Conservation (phyloP, 37 sponge, comb jelly and placozoan species). For the Amphimedon queenslandica region DNA sequence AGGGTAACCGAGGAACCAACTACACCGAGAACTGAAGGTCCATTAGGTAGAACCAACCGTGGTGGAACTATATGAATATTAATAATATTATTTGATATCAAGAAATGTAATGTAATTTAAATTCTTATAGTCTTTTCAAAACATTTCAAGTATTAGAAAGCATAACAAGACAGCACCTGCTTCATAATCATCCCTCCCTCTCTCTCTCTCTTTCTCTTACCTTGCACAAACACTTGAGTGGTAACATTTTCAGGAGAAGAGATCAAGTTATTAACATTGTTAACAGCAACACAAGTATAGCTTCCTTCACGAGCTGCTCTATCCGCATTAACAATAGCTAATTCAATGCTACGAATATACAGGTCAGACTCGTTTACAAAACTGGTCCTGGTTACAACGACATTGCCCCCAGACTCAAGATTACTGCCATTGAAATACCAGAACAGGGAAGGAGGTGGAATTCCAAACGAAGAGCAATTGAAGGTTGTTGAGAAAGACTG, state of each 20-base stretch:
- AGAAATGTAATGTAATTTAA: too few relatives aligned
- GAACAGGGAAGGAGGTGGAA: background rate
- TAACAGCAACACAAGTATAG: slow-evolving; percentile 11
- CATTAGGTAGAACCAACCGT: background rate
- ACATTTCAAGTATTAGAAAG: too few relatives aligned
- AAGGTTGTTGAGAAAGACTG: background rate
- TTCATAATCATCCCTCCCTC: too few relatives aligned
- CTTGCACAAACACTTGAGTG: background rate
- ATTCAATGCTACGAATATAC: background rate
- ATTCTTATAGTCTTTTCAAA: too few relatives aligned
- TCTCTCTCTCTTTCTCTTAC: background rate
- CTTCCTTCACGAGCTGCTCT: background rate
- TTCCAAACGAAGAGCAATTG: background rate
- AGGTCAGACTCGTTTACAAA: background rate
- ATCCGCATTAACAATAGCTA: background rate
- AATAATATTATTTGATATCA: too few relatives aligned
- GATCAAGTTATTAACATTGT: background rate
- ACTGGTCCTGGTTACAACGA: background rate
- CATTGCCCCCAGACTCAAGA: background rate
- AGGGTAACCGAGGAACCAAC: background rate
- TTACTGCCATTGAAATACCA: background rate
- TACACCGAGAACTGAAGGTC: background rate
- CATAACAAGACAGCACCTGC: too few relatives aligned
- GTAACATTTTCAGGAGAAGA: slow-evolving; percentile 4
- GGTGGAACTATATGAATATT: too few relatives aligned